phyloP scores from a whole-genome alignment of 1,140 invertebrate species.

The Drosophila mauritiana region DNA sequence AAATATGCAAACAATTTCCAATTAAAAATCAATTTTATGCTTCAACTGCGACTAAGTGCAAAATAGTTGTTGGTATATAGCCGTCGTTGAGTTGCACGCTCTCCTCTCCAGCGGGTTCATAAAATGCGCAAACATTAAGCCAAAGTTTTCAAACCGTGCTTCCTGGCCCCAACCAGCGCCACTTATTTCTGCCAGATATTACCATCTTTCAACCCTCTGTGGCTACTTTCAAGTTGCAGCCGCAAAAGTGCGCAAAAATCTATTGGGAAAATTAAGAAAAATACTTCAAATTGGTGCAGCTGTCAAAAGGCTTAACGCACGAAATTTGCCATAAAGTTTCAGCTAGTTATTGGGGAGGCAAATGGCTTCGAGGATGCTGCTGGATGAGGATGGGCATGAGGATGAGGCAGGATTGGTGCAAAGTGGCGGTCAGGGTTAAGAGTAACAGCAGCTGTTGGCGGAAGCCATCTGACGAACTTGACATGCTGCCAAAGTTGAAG shows the following conservation, averaged over 20 bases:
- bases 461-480: constrained; percentile 63
- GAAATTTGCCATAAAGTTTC: constrained; percentile 56
- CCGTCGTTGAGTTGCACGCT: constrained; percentile 11
- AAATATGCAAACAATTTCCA: constrained; percentile 82
- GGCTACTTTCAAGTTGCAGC: constrained; percentile 31
- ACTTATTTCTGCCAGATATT: background rate
- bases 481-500: constrained; percentile 68
- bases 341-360: background rate
- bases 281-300: constrained; percentile 60
- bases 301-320: constrained; percentile 64
- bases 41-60: constrained; percentile 78
- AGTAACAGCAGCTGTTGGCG: constrained; percentile 61
- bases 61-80: constrained; percentile 56
- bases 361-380: background rate
- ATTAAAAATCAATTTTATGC: constrained; percentile 83
- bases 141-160: constrained; percentile 36
- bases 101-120: constrained; percentile 25
- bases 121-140: constrained; percentile 57
- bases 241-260: constrained; percentile 41
- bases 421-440: constrained; percentile 48
- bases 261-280: constrained; percentile 49
- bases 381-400: background rate
- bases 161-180: background rate
- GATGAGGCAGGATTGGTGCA: background rate
- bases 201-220: constrained; percentile 20